Evolutionary conservation across 2,888 invertebrate species (phyloP).

Genomic region (Leptinotarsa tumamoca): DNA sequence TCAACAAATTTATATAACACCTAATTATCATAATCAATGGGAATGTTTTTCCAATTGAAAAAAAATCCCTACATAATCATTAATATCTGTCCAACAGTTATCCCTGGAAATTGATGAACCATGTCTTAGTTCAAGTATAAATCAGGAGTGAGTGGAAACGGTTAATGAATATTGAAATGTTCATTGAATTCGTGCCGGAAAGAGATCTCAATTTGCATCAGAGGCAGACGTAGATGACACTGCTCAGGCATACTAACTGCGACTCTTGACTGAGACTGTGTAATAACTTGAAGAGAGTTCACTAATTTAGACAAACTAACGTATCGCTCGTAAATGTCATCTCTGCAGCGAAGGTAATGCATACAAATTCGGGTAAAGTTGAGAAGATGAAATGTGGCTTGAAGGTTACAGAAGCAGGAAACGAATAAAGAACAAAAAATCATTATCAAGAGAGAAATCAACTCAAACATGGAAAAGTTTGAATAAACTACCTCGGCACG

Average conservation of each 20-base stretch:
- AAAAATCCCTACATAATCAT: no score
- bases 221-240: background rate
- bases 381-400: background rate
- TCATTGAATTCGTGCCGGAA: background rate
- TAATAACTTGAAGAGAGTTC: background rate
- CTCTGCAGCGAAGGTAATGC: background rate
- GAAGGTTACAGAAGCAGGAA: no score
- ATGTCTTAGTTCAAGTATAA: background rate
- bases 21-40: no score
- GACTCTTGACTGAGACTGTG: background rate
- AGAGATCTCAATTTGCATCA: background rate
- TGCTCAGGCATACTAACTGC: background rate
- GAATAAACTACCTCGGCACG: no score
- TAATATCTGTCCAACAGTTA: no score
- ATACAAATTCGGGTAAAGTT: background rate
- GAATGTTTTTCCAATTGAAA: no score
- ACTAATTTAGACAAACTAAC: constrained; percentile 5
- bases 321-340: background rate
- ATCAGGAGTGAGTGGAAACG: background rate
- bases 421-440: no score
- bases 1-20: no score
- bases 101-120: background rate
- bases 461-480: no score
- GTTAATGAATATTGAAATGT: background rate
- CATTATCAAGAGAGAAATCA: no score